Evolutionary conservation across 2,797 vertebrate species (phyloP).

Genomic region (Sphaeramia orbicularis): DNA sequence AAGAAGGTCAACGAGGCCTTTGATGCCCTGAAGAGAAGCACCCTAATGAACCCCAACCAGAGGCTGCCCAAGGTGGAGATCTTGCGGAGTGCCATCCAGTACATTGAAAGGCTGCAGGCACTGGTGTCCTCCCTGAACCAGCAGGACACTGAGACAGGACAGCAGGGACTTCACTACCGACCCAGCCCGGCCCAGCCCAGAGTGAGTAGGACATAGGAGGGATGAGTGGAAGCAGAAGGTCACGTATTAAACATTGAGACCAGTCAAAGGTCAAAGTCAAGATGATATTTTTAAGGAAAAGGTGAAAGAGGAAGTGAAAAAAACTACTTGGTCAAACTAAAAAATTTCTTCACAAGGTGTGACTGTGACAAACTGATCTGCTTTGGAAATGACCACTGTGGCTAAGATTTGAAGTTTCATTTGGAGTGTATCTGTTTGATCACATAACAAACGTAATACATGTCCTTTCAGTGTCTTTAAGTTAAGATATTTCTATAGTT

Average conservation of each 20-base stretch:
- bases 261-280: constrained; percentile 4
- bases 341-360: background rate
- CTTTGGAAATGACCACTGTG: background rate
- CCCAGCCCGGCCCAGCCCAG: constrained; percentile 80
- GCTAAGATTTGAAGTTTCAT: background rate
- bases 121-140: constrained; percentile 97
- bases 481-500: background rate
- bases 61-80: constrained; percentile 99
- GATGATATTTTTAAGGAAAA: background rate
- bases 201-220: constrained; percentile 85
- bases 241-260: background rate
- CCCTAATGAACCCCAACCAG: constrained; percentile 97
- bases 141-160: constrained; percentile 91
- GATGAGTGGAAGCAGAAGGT: constrained; percentile 75
- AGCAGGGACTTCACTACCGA: constrained; percentile 87
- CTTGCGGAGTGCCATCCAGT: constrained; percentile 97
- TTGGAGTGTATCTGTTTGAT: background rate
- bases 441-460: background rate
- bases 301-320: constrained; percentile 4
- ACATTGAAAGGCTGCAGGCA: constrained; percentile 97
- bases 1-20: constrained; percentile 99
- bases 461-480: background rate
- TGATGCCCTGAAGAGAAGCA: constrained; percentile 96
- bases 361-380: constrained; percentile 6
- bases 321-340: background rate